Evolutionary conservation across 2,113 vertebrate species (phyloP).

Genomic region (Ophiodon elongatus): DNA sequence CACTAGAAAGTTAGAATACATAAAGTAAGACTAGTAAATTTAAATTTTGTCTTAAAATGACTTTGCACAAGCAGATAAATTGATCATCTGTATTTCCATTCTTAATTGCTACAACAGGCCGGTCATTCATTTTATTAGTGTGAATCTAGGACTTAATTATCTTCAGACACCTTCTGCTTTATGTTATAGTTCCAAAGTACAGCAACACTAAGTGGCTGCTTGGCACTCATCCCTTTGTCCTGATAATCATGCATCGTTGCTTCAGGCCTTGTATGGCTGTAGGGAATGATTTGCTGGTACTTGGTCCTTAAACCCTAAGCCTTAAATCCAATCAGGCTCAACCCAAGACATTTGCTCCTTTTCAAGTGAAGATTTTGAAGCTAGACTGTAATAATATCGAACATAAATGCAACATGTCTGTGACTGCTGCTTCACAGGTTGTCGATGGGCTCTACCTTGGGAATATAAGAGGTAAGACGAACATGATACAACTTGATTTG

Average conservation of each 20-base stretch:
- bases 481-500: conserved; percentile 9
- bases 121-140: neutral
- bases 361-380: conserved; percentile 46
- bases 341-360: conserved; percentile 43
- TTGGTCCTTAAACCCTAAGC: conserved; percentile 59
- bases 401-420: conserved; percentile 64
- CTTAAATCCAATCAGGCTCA: conserved; percentile 70
- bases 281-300: conserved; percentile 38
- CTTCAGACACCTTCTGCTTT: neutral
- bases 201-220: conserved; percentile 18
- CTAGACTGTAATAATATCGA: conserved; percentile 36
- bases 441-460: conserved; percentile 91
- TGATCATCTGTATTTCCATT: neutral
- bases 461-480: conserved; percentile 89
- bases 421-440: conserved; percentile 81
- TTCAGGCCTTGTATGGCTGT: conserved; percentile 70
- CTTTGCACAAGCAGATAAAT: neutral
- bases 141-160: neutral
- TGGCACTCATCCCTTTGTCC: conserved; percentile 32
- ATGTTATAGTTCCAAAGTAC: conserved; percentile 11
- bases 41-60: neutral
- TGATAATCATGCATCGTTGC: conserved; percentile 57
- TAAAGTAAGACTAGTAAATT: neutral
- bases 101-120: neutral
- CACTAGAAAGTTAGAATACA: neutral